Percentiles rank a stretch among this genome's conserved stretches.
phyloP scores from a whole-genome alignment of 2,888 invertebrate species.

The Pharmacophagus antenor region DNA sequence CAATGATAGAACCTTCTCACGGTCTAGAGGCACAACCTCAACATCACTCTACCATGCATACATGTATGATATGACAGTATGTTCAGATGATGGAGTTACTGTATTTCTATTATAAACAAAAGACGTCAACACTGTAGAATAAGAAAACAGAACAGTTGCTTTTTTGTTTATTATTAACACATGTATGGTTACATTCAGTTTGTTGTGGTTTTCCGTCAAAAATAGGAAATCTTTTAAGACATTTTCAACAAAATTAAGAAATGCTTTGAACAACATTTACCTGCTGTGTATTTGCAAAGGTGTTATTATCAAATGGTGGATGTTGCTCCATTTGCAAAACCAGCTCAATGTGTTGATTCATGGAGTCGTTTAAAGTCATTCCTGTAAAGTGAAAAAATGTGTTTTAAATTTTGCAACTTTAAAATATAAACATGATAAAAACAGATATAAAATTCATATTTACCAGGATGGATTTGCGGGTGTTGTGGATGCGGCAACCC shows the following conservation, averaged over 20 bases:
- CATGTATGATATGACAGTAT: too few relatives aligned
- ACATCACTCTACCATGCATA: too few relatives aligned
- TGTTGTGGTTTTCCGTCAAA: background rate
- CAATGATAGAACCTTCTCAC: too few relatives aligned
- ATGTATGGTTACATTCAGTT: background rate
- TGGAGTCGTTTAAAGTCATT: conserved; percentile 77
- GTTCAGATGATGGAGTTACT: too few relatives aligned
- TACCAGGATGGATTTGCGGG: conserved; percentile 76
- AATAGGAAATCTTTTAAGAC: background rate
- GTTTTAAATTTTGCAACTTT: background rate
- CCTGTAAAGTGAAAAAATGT: conserved; percentile 48
- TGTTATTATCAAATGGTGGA: conserved; percentile 76
- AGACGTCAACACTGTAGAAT: background rate
- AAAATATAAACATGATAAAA: conserved; percentile 2
- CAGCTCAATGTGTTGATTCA: conserved; percentile 79
- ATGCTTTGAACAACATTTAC: conserved; percentile 40
- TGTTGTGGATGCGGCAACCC: conserved; percentile 80
- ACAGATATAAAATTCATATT: conserved; percentile 32
- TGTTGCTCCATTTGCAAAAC: conserved; percentile 79
- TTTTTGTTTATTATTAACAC: background rate
- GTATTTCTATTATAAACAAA: background rate
- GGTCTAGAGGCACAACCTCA: too few relatives aligned
- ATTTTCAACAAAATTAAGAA: background rate
- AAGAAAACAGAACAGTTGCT: too few relatives aligned
- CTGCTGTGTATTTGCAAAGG: conserved; percentile 76